These are phyloP conservation scores for Omphaloscelis lunosa DNA, from an alignment of 2,888 invertebrate species.

Conservation along the genomic window DNA sequence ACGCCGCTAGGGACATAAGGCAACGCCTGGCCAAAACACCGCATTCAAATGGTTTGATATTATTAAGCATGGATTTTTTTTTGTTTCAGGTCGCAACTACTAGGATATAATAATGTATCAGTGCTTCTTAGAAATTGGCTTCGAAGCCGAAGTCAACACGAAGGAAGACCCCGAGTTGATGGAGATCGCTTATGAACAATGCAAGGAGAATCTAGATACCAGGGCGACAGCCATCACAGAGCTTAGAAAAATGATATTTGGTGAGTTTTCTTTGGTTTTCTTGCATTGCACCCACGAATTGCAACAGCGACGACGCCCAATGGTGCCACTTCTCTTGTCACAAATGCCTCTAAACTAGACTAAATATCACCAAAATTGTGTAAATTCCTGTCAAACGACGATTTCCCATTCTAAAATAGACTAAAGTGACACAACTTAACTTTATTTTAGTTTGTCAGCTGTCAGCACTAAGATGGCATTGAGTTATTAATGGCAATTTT, in stretches of 20 bases:
- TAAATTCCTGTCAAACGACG: too few species aligned
- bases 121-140: conserved; percentile 84
- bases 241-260: conserved; percentile 83
- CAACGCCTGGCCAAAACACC: background rate
- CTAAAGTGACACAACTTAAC: too few species aligned
- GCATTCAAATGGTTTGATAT: background rate
- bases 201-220: conserved; percentile 81
- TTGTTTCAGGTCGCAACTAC: conserved; percentile 52
- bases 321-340: too few species aligned
- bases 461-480: too few species aligned
- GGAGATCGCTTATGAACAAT: conserved; percentile 78
- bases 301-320: background rate
- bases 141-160: conserved; percentile 84
- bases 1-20: too few species aligned
- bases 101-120: conserved; percentile 79
- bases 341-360: too few species aligned
- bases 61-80: background rate
- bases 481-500: too few species aligned
- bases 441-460: too few species aligned
- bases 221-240: conserved; percentile 80
- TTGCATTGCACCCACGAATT: background rate
- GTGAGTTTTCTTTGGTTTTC: conserved; percentile 66
- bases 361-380: too few species aligned
- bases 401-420: too few species aligned
- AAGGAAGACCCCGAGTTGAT: conserved; percentile 81